Base-by-base conservation (phyloP, 2,113 vertebrate genomes). In the Isichthys henryi region DNA sequence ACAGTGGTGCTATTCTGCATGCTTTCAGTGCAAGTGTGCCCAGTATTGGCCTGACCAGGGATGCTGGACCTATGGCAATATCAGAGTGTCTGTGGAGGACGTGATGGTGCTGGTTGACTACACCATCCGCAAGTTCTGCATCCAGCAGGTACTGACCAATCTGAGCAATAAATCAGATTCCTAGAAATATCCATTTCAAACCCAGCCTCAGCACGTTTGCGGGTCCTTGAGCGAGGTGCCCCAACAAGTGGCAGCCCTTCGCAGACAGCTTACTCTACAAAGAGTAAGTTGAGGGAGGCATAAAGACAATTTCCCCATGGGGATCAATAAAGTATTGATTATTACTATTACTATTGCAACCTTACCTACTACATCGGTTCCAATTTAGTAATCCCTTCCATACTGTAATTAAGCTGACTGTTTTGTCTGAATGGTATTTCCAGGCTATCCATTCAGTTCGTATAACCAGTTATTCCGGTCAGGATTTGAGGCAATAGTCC, bases 11-110 rank as follows among this genome's bases (percentile, higher is more conserved):
- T 49, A 27, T 52, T 48, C 45, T 85, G 19, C 82, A 45, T 84
- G 43, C 13, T 53, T 21, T 48, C 86, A 99, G 98, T 99, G 98
- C 93, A 99, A 99, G 91, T 99, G 98, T 93, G 98, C 98, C 70
- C 98, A 99, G 94, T 99, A 99, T 95, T 99, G 98, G 98, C 98
- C 98, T 3, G 98, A 99, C 95, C 98, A 99, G 95, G 98, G 98
- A 92, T 99, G 98, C 93, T 99, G 98, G 98, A 99, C 98, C 0
- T 99, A 99, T 0, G 98, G 98, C 88, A 99, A 99, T 93, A 97
- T 99, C 92, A 97, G 98, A 0, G 98, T 99, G 86, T 99, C 98
- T 0, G 98, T 99, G 87, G 98, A 99, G 90, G 98, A 99, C 49
- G 96, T 97, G 83, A 99, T 97, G 0, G 97, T 99, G 88, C 93